Evolutionary conservation across 2,888 invertebrate genomes (phyloP), one percentile per base, ranked within the genome.

Genomic region (Sisyra terminalis): DNA sequence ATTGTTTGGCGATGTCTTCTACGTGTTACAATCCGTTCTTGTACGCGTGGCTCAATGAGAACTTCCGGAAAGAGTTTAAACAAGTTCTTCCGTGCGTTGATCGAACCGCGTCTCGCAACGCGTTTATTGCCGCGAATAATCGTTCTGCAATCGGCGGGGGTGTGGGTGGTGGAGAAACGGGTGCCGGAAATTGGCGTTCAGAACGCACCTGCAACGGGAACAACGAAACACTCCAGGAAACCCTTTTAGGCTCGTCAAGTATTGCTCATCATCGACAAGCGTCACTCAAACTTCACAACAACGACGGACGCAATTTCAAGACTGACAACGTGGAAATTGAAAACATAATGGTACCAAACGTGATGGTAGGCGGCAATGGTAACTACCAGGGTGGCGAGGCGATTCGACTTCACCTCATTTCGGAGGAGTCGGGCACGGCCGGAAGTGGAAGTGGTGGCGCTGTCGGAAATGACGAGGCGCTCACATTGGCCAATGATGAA

Each of bases 11-110:
- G 30, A 90, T 92, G 90, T 86, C 87, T 53, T 89, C 89, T 45
- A 89, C 86, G 2, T 88, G 89, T 60, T 93, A 93, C 69, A 93
- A 93, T 60, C 90, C 90, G 0, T 87, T 93, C 57, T 69, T 93
- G 10, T 93, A 93, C 64, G 92, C 92, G 13, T 93, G 92, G 90
- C 73, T 93, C 61, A 94, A 93, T 62, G 92, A 90, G 51, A 89
- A 88, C 64, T 92, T 92, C 59, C 73, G 88, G 39, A 88, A 89
- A 57, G 88, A 89, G 59, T 89, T 89, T 61, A 84, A 78, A 56
- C 75, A 78, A 59, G 80, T 82, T 40, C 59, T 79, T 40, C 78
- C 78, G 1, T 78, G 77, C 50, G 70, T 78, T 54, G 63, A 62
- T 44, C 50, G 53, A 2, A 50, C 57, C 4, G 50, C 52, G 3